These are phyloP conservation scores for Araneus ventricosus DNA, from an alignment of 1,140 invertebrate genomes.

Conservation along the genomic window DNA sequence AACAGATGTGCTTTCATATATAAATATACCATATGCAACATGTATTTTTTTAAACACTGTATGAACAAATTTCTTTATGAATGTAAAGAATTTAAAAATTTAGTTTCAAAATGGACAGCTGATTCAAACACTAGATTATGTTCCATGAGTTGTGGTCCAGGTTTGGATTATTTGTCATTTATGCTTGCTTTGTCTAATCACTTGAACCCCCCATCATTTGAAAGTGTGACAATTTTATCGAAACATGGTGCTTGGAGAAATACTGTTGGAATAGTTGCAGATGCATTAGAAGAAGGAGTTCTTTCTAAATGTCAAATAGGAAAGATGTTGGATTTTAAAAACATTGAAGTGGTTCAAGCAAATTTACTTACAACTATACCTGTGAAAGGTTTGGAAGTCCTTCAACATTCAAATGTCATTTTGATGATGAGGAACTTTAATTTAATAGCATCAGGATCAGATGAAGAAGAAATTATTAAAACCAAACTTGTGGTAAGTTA, in stretches of 20 bases:
- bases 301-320: not conserved
- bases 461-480: not conserved
- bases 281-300: not conserved
- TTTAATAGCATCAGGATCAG: not conserved
- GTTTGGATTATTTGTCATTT: constrained; percentile 35
- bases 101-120: not conserved
- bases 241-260: constrained; percentile 14
- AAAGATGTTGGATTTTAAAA: not conserved
- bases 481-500: not conserved
- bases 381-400: not conserved
- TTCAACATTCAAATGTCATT: not conserved
- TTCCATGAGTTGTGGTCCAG: constrained; percentile 21
- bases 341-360: not conserved
- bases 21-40: not conserved
- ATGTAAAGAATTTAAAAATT: not conserved
- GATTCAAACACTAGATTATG: not conserved
- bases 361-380: not conserved
- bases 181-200: not conserved
- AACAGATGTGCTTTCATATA: constrained; percentile 35
- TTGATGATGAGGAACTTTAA: not conserved
- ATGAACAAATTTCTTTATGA: not conserved
- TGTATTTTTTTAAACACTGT: not conserved
- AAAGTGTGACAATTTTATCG: not conserved
- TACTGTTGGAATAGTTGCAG: not conserved
- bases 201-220: not conserved